Evolutionary conservation across 2,113 vertebrate species (phyloP).

Genomic region (Geococcyx californianus): DNA sequence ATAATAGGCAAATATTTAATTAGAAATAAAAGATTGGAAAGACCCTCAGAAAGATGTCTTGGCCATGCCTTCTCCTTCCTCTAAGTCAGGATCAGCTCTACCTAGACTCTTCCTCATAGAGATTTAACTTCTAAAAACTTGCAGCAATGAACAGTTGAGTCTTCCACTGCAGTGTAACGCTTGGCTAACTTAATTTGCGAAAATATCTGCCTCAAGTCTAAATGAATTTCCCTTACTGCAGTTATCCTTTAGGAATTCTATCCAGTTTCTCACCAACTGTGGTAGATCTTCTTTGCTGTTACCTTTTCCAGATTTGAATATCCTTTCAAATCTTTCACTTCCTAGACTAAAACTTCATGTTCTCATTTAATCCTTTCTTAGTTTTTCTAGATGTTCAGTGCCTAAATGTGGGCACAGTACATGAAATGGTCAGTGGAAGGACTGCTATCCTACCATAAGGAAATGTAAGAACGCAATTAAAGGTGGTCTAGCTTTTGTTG

Average conservation of each 20-base stretch:
- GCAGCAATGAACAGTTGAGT: not conserved
- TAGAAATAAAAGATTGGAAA: not conserved
- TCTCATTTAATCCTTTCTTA: not conserved
- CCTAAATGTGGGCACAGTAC: not conserved
- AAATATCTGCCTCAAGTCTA: not conserved
- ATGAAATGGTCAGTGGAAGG: not conserved
- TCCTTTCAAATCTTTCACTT: not conserved
- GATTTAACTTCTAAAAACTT: not conserved
- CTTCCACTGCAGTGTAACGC: not conserved
- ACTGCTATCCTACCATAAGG: not conserved
- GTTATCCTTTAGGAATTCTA: not conserved
- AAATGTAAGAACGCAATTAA: not conserved
- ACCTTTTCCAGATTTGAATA: not conserved
- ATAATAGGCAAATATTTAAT: not conserved
- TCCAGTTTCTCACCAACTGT: not conserved
- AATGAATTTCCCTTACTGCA: not conserved
- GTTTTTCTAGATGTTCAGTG: not conserved
- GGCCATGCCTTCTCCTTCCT: not conserved
- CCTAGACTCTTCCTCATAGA: not conserved
- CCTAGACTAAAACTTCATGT: not conserved
- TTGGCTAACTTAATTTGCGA: not conserved
- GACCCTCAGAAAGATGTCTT: not conserved
- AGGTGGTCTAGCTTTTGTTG: not conserved
- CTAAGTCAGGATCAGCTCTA: not conserved
- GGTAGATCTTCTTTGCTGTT: not conserved